A percentile compares a stretch with the other conserved stretches of the same genome.
Conservation (phyloP, 2,113 vertebrate genomes). For the Grallaria varia region DNA sequence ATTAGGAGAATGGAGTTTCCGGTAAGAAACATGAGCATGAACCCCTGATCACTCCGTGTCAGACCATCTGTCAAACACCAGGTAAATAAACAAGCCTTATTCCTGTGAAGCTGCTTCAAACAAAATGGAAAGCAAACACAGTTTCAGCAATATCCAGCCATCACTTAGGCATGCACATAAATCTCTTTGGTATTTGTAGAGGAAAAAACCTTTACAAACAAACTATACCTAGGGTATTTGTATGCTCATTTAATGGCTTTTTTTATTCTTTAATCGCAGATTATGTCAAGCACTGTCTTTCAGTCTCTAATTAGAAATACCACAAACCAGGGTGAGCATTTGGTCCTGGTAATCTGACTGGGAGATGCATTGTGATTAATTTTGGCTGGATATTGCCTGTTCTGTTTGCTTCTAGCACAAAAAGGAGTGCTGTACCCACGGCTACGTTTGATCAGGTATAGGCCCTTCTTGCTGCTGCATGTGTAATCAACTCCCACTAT, state of each 20-base stretch:
- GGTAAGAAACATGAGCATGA: not conserved
- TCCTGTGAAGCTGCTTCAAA: not conserved
- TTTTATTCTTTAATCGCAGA: not conserved
- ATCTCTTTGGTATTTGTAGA: not conserved
- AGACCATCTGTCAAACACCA: not conserved
- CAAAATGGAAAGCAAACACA: not conserved
- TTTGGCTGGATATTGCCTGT: not conserved
- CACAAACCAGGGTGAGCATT: not conserved
- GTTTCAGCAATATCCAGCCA: not conserved
- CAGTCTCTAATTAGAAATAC: not conserved
- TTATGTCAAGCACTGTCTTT: not conserved
- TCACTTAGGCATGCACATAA: not conserved
- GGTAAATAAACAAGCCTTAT: slow-evolving; percentile 11
- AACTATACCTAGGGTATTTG: not conserved
- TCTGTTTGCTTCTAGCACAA: not conserved
- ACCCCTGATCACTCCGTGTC: not conserved
- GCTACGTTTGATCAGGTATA: not conserved
- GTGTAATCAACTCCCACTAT: slow-evolving; percentile 21
- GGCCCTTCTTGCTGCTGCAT: not conserved
- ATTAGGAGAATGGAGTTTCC: not conserved
- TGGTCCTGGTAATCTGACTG: not conserved
- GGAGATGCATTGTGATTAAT: not conserved
- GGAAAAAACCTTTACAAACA: not conserved
- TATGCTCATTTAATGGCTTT: not conserved
- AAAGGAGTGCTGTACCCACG: not conserved